A percentile compares a stretch with the other conserved stretches of the same genome.
phyloP scores from a whole-genome alignment of 2,113 vertebrate species.

The Hassar affinis region DNA sequence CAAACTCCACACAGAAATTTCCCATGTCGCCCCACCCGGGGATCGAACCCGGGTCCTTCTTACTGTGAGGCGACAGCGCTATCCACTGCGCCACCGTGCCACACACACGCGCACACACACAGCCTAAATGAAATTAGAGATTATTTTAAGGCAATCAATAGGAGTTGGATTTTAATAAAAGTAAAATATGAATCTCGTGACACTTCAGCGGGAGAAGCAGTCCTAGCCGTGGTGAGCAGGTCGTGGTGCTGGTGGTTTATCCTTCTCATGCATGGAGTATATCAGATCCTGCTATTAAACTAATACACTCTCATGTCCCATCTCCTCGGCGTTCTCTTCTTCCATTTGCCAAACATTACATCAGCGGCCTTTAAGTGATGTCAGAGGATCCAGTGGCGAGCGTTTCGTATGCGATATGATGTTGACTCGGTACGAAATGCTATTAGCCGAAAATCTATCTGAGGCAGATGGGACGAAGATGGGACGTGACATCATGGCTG shows the following conservation, averaged over 20 bases:
- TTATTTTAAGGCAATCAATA: background rate
- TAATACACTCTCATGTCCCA: slow-evolving; percentile 11
- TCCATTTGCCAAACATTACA: slow-evolving; percentile 26
- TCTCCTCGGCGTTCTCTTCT: background rate
- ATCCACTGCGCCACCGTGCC: too few relatives aligned
- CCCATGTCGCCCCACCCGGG: too few relatives aligned
- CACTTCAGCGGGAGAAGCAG: background rate
- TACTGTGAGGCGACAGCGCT: too few relatives aligned
- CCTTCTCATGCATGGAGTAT: background rate
- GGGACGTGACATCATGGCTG: background rate
- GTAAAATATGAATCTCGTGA: background rate
- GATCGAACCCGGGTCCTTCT: too few relatives aligned
- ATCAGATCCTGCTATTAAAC: background rate
- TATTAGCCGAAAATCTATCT: background rate
- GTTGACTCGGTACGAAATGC: background rate
- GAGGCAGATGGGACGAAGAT: background rate
- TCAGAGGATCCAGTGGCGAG: slow-evolving; percentile 17
- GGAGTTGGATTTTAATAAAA: background rate
- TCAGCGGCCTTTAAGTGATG: background rate
- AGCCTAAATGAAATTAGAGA: too few relatives aligned
- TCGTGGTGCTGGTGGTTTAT: background rate
- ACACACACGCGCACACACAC: too few relatives aligned
- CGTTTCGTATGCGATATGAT: background rate
- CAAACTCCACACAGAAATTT: too few relatives aligned
- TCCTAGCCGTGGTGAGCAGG: background rate